phyloP scores from a whole-genome alignment of 2,797 vertebrate species.

The Thaleichthys pacificus region DNA sequence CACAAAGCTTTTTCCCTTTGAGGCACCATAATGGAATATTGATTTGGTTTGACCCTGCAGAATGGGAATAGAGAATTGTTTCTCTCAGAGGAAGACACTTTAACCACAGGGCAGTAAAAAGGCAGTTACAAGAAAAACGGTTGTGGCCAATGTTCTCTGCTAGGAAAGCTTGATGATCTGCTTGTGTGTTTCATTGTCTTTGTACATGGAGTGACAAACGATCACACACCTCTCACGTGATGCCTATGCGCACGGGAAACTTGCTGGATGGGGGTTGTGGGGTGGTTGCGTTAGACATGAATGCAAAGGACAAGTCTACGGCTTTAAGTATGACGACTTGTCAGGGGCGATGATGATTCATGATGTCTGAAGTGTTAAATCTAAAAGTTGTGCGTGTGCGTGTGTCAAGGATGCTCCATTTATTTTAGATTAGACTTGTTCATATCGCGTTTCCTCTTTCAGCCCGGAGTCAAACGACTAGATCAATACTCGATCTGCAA shows the following conservation, averaged over 20 bases:
- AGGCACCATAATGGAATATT: slow-evolving; percentile 69
- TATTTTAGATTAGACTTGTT: slow-evolving; percentile 59
- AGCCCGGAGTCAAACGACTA: slow-evolving; percentile 31
- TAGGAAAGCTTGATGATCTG: too few relatives aligned
- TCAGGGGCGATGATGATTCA: slow-evolving; percentile 28
- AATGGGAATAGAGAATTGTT: slow-evolving; percentile 35
- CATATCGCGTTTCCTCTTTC: slow-evolving; percentile 41
- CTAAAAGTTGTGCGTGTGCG: slow-evolving; percentile 9
- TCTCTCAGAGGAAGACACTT: slow-evolving; percentile 43
- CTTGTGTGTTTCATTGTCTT: background rate
- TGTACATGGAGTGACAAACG: background rate
- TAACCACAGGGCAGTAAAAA: slow-evolving; percentile 50
- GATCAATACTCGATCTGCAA: slow-evolving; percentile 62
- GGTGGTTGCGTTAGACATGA: background rate
- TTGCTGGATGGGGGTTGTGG: background rate
- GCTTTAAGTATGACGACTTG: background rate
- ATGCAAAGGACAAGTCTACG: background rate
- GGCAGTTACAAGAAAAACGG: slow-evolving; percentile 29
- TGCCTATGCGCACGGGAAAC: too few relatives aligned
- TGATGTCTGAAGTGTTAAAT: slow-evolving; percentile 22
- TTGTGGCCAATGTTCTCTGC: slow-evolving; percentile 6
- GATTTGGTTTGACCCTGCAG: slow-evolving; percentile 55
- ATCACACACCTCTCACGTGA: too few relatives aligned
- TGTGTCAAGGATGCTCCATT: slow-evolving; percentile 48
- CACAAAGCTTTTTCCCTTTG: slow-evolving; percentile 56